Percentiles rank a stretch among this genome's conserved stretches.
phyloP scores from a whole-genome alignment of 1,140 invertebrate species.

The Dendrolimus kikuchii region DNA sequence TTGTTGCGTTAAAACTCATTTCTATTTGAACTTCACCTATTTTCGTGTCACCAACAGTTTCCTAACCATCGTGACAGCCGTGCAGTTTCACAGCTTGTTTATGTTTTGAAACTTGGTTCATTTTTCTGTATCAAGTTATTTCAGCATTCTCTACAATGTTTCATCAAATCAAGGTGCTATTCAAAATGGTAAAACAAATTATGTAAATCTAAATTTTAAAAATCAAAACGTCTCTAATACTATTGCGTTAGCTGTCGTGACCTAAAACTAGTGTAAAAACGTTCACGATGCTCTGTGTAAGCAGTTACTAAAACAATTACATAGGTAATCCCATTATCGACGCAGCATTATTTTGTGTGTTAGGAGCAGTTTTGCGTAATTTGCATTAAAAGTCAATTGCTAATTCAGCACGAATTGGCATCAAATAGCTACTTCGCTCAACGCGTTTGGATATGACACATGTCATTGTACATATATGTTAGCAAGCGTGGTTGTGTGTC shows the following conservation, averaged over 20 bases:
- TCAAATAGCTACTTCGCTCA: conserved; percentile 20
- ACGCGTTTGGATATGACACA: conserved; percentile 57
- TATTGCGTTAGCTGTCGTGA: conserved; percentile 23
- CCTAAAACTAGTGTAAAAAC: conserved; percentile 32
- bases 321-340: conserved; percentile 8
- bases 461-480: conserved; percentile 33
- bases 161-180: too few species aligned
- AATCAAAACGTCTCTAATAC: conserved; percentile 17
- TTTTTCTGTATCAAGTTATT: too few species aligned
- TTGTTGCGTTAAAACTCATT: too few species aligned
- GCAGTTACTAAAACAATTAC: conserved; percentile 21
- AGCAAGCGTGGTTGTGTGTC: conserved; percentile 19
- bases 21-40: conserved; percentile 5
- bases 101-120: conserved; percentile 18
- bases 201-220: conserved; percentile 10
- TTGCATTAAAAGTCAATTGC: conserved; percentile 51
- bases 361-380: conserved; percentile 36
- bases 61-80: conserved; percentile 43
- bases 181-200: conserved; percentile 6
- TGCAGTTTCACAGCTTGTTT: conserved; percentile 37
- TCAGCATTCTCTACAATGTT: too few species aligned
- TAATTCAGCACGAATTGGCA: conserved; percentile 39
- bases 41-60: conserved; percentile 28
- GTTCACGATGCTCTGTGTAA: conserved; percentile 25
- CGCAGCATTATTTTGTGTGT: conserved; percentile 12